A percentile compares a stretch with the other conserved stretches of the same genome.
phyloP scores from a whole-genome alignment of 2,888 invertebrate species.

The Diaphora mendica region DNA sequence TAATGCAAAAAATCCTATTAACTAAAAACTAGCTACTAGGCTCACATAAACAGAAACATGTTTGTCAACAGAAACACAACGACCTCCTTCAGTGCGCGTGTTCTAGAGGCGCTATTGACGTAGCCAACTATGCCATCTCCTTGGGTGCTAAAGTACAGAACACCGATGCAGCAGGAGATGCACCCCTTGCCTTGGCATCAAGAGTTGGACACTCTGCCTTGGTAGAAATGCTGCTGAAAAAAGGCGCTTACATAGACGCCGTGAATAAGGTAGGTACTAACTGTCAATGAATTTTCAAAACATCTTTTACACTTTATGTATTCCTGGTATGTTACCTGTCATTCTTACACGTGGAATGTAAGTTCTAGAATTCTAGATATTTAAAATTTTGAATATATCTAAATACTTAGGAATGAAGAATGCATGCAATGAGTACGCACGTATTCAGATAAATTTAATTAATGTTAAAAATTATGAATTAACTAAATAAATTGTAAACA shows the following conservation, averaged over 20 bases:
- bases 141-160: slow-evolving; percentile 89
- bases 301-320: slow-evolving; percentile 3
- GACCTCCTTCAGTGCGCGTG: slow-evolving; percentile 92
- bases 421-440: too few species aligned
- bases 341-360: not conserved
- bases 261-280: slow-evolving; percentile 88
- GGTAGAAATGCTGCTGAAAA: slow-evolving; percentile 88
- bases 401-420: too few species aligned
- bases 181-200: slow-evolving; percentile 92
- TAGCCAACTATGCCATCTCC: slow-evolving; percentile 84
- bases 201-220: slow-evolving; percentile 90
- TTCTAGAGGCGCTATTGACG: slow-evolving; percentile 88
- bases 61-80: slow-evolving; percentile 87
- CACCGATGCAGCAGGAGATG: slow-evolving; percentile 89
- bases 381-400: too few species aligned
- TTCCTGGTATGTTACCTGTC: slow-evolving; percentile 22
- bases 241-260: slow-evolving; percentile 89
- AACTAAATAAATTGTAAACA: not conserved
- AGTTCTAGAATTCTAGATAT: not conserved
- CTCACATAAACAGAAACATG: slow-evolving; percentile 27
- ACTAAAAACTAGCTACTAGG: slow-evolving; percentile 28
- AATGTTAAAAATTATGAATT: too few species aligned
- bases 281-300: not conserved
- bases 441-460: too few species aligned
- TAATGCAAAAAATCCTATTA: not conserved